Evolutionary conservation across 1,140 invertebrate genomes (phyloP), one percentile per base, ranked within the genome.

Genomic region (Lysiphlebus fabarum): DNA sequence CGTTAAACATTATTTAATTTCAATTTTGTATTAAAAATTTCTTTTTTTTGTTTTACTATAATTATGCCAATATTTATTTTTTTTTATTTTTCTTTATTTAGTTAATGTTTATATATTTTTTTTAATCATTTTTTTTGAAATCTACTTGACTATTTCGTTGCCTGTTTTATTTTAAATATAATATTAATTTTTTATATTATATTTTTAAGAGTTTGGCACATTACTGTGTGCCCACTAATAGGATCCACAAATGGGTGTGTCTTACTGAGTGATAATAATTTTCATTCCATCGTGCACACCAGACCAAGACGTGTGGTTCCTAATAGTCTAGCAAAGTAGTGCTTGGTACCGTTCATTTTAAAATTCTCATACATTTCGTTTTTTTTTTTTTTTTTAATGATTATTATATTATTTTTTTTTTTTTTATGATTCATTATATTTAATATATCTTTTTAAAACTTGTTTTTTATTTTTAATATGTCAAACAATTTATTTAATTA

Each of bases 281-380:
- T 14, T 48, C 7, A 48, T 56, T 17, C 17, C 6, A 51, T 40
- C 38, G 49, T 51, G 49, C 38, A 11, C 37, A 40, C 12, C n/a
- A 37, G 9, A 37, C n/a, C 33, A 37, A 33, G 53, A 3, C 40
- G 4, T 42, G 14, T 5, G 7, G 38, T 50, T 14, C 38, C 17
- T 34, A 40, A 42, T 49, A 36, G 17, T 38, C 37, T 56, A 14
- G 44, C 55, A 56, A 60, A 56, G 59, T 60, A 56, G 53, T 60
- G 38, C 59, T 60, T 53, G 53, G 44, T 60, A 60, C 59, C 59
- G 59, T 60, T 60, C 51, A 40, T 59, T 41, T 47, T 56, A n/a
- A 10, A 5, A 14, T 17, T 33, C 50, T 44, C 61, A 67, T 72
- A 73, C 63, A 70, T 61, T 26, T n/a, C n/a, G n/a, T n/a, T n/a